Conservation (phyloP, 2,888 invertebrate species). For the Eutolmus rufibarbis region DNA sequence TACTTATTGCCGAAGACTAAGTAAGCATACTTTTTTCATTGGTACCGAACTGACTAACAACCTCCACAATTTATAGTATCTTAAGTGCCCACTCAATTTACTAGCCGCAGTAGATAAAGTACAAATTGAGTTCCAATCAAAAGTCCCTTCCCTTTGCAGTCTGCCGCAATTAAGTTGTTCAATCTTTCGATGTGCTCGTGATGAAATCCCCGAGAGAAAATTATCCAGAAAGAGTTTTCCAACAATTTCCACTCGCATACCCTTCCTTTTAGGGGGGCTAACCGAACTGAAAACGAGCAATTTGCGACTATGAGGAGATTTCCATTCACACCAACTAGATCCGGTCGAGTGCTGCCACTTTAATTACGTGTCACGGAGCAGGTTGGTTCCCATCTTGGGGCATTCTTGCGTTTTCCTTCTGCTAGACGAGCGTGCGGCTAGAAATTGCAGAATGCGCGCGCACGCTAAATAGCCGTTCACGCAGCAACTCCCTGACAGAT, state of each 20-base stretch:
- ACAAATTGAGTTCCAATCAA: not conserved
- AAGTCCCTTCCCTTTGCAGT: not conserved
- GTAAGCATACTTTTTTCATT: not conserved
- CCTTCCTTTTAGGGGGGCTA: not conserved
- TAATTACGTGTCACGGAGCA: not conserved
- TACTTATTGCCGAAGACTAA: not conserved
- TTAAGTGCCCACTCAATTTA: not conserved
- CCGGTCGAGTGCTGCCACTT: not conserved
- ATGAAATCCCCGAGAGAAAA: not conserved
- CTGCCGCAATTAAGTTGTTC: not conserved
- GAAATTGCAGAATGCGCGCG: not conserved
- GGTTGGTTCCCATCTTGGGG: constrained; percentile 10
- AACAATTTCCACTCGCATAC: not conserved
- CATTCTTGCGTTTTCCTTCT: not conserved
- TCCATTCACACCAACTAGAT: constrained; percentile 6
- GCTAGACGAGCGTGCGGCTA: not conserved
- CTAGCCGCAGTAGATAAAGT: not conserved
- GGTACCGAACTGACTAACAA: not conserved
- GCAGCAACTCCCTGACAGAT: not conserved
- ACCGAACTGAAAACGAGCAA: not conserved
- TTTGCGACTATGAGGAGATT: not conserved
- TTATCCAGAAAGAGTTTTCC: not conserved
- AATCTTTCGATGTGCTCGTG: not conserved
- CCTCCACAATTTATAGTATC: not conserved
- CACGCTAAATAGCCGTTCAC: not conserved